Percentiles rank a stretch among this genome's conserved stretches.
Conservation (phyloP, 2,113 vertebrate genomes). For the Apaloderma vittatum region DNA sequence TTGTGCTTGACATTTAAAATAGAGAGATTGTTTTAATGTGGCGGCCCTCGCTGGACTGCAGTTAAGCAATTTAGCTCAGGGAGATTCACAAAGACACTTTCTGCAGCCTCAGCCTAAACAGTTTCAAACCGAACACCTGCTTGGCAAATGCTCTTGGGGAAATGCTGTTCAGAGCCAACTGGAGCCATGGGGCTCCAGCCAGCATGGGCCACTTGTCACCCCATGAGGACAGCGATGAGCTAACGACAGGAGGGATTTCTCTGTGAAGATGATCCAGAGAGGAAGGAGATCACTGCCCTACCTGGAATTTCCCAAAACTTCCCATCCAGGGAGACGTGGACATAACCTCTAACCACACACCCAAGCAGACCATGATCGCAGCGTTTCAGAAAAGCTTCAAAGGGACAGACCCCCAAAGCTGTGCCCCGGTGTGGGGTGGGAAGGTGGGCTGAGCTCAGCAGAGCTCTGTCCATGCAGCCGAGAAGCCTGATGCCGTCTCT, state of each 20-base stretch:
- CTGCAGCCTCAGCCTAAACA: background rate
- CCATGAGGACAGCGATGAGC: accelerated
- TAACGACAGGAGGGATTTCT: background rate
- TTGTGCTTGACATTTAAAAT: slow-evolving; percentile 50
- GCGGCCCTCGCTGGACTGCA: background rate
- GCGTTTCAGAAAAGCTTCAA: background rate
- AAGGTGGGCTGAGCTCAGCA: background rate
- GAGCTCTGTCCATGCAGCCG: accelerated
- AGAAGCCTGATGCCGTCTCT: background rate
- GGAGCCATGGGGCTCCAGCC: accelerated
- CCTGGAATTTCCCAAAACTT: background rate
- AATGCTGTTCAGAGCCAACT: background rate
- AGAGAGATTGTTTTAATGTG: slow-evolving; percentile 21
- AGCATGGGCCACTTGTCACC: background rate
- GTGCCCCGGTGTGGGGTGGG: accelerated
- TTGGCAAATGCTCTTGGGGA: background rate
- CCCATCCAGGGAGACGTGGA: accelerated
- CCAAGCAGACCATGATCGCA: accelerated
- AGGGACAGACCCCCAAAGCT: background rate
- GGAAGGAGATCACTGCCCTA: background rate
- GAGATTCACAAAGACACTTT: background rate
- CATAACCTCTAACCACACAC: background rate
- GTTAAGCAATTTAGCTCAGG: background rate
- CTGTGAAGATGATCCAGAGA: background rate
- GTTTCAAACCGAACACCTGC: background rate